Conservation (phyloP, 2,113 vertebrate species). For the Hippocampus barbouri region DNA sequence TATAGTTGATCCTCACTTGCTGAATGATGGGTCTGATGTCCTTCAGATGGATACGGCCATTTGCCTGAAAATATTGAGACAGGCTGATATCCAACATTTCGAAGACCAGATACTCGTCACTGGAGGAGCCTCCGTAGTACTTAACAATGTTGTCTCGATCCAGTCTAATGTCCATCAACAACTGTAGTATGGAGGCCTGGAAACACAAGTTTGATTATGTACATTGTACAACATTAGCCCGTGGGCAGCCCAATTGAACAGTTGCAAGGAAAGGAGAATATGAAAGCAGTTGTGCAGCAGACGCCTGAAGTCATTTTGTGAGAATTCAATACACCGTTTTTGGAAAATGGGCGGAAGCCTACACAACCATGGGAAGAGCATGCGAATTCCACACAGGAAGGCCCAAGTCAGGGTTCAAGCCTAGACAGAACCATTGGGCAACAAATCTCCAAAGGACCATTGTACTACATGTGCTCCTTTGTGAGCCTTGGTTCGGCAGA, state of each 20-base stretch:
- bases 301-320: too few species aligned
- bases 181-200: slow-evolving; percentile 2
- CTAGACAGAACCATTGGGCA: too few species aligned
- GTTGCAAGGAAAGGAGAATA: neutral
- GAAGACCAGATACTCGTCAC: neutral
- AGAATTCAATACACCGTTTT: too few species aligned
- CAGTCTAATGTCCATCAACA: slow-evolving; percentile 7
- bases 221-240: neutral
- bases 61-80: slow-evolving; percentile 2
- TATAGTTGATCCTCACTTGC: slow-evolving; percentile 3
- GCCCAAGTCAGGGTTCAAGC: too few species aligned
- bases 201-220: neutral
- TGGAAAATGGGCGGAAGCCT: too few species aligned
- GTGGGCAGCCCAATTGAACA: neutral
- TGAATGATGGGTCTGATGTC: slow-evolving; percentile 10
- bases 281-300: neutral
- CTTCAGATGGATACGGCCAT: neutral
- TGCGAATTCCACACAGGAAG: too few species aligned
- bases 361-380: too few species aligned
- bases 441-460: too few species aligned
- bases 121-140: neutral
- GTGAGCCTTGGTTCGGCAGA: too few species aligned
- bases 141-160: slow-evolving; percentile 1
- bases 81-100: slow-evolving; percentile 13
- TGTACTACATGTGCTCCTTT: too few species aligned